Evolutionary conservation across 2,888 invertebrate species (phyloP).

Genomic region (Acrobasis repandana): DNA sequence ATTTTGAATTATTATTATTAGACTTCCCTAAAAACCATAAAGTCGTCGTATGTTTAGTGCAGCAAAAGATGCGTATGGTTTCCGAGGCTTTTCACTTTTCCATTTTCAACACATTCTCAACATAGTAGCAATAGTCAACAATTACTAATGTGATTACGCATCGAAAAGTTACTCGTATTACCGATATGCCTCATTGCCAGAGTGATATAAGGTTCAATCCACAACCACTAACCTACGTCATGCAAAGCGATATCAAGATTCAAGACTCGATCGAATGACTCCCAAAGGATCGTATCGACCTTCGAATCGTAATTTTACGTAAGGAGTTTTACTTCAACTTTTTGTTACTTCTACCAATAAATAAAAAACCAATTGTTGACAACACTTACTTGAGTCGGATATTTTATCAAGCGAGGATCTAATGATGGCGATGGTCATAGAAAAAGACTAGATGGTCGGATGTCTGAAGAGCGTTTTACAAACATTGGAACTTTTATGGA

Average conservation of each 20-base stretch:
- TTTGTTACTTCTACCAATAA: not conserved
- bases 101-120: not conserved
- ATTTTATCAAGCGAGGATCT: too few species aligned
- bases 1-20: too few species aligned
- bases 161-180: not conserved
- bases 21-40: too few species aligned
- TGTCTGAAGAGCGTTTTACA: too few species aligned
- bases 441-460: too few species aligned
- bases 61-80: not conserved
- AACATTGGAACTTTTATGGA: too few species aligned
- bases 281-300: constrained; percentile 28
- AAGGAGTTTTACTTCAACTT: constrained; percentile 8
- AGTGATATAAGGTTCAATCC: constrained; percentile 6
- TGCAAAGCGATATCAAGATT: constrained; percentile 22
- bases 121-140: constrained; percentile 5
- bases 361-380: not conserved
- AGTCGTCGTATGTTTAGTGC: too few species aligned
- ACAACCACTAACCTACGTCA: constrained; percentile 17
- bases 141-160: constrained; percentile 11
- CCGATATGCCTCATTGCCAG: not conserved
- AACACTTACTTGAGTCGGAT: too few species aligned
- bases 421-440: too few species aligned
- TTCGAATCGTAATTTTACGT: constrained; percentile 20
- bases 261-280: constrained; percentile 23
- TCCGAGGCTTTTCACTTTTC: not conserved